These are phyloP conservation scores for Pseudomyrmex flavicornis DNA, from an alignment of 1,140 invertebrate genomes.

Conservation along the genomic window DNA sequence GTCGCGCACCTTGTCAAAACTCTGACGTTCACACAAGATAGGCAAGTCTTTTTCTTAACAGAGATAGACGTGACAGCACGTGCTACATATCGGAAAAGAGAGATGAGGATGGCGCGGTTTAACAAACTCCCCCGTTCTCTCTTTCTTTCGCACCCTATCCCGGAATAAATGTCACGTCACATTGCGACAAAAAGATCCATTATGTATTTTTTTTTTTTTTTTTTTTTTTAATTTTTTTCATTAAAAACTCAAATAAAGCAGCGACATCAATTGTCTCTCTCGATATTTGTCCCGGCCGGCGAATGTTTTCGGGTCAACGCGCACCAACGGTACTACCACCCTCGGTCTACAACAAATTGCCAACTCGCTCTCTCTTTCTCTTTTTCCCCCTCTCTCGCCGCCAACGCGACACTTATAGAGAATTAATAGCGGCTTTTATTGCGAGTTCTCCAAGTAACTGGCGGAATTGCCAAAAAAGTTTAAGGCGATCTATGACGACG, in stretches of 20 bases:
- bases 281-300: conserved; percentile 17
- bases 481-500: conserved; percentile 48
- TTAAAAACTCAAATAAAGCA: background rate
- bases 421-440: conserved; percentile 62
- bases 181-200: too few relatives aligned
- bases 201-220: background rate
- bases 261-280: background rate
- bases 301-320: conserved; percentile 22
- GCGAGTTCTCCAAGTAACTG: conserved; percentile 53
- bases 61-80: background rate
- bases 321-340: conserved; percentile 16
- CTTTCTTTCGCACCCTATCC: too few relatives aligned
- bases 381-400: background rate
- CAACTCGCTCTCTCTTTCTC: background rate
- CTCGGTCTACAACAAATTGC: conserved; percentile 46
- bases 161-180: too few relatives aligned
- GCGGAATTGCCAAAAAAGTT: conserved; percentile 54
- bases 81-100: background rate
- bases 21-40: background rate
- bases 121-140: background rate
- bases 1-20: background rate
- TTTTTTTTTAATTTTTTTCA: conserved; percentile 4
- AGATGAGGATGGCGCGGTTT: background rate
- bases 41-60: background rate
- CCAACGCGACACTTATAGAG: conserved; percentile 49